A percentile compares a stretch with the other conserved stretches of the same genome.
phyloP scores from a whole-genome alignment of 2,113 vertebrate genomes.

The Heptranchias perlo region DNA sequence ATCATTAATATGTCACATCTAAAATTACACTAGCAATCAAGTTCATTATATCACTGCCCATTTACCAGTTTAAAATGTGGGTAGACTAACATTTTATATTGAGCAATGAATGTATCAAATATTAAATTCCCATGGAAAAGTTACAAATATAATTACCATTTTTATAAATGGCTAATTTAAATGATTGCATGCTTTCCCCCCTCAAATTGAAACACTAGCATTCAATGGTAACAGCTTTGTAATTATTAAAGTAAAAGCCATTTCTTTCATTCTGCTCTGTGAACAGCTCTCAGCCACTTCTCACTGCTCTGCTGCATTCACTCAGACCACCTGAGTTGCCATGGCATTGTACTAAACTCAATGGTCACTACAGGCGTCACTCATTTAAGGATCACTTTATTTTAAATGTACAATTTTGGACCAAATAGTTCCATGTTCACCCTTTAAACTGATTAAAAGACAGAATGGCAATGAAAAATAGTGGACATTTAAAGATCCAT shows the following conservation, averaged over 20 bases:
- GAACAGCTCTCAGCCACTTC: background rate
- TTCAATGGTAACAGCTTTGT: background rate
- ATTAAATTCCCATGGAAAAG: background rate
- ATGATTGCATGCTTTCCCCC: background rate
- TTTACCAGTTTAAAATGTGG: background rate
- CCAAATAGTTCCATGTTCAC: background rate
- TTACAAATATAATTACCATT: background rate
- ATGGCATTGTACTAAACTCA: background rate
- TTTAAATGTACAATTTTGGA: background rate
- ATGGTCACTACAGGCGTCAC: background rate
- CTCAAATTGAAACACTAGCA: background rate
- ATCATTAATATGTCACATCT: background rate
- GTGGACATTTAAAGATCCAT: background rate
- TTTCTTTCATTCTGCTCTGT: background rate
- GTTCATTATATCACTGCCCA: background rate
- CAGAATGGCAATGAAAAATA: background rate
- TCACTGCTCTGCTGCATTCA: background rate
- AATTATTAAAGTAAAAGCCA: background rate
- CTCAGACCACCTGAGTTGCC: background rate
- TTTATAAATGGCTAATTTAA: background rate
- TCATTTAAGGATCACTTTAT: background rate
- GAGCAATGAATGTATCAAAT: background rate
- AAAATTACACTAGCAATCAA: background rate
- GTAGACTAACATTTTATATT: background rate
- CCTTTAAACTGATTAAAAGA: background rate